A percentile compares a stretch with the other conserved stretches of the same genome.
phyloP scores from a whole-genome alignment of 2,888 invertebrate genomes.

The Eumerus sabulonum region DNA sequence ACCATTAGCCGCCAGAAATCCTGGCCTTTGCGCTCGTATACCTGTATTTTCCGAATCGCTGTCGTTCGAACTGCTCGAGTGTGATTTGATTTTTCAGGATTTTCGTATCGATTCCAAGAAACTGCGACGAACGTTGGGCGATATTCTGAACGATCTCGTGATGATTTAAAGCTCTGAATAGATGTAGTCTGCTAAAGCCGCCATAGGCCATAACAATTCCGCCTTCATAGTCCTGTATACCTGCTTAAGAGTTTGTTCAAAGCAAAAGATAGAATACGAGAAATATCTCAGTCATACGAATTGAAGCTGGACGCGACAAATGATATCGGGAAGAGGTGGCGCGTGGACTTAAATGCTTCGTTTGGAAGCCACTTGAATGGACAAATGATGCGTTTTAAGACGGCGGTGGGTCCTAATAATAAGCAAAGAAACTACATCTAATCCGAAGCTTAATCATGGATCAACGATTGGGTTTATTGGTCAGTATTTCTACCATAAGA shows the following conservation, averaged over 20 bases:
- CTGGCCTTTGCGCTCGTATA: conserved; percentile 75
- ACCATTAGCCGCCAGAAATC: no score
- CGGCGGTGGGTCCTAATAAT: no score
- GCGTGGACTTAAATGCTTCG: no score
- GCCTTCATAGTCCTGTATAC: conserved; percentile 93
- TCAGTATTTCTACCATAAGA: no score
- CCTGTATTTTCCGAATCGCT: conserved; percentile 96
- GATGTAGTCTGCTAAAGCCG: conserved; percentile 93
- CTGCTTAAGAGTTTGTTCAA: conserved; percentile 78
- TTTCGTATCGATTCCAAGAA: conserved; percentile 91
- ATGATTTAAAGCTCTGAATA: conserved; percentile 91
- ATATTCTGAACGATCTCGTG: conserved; percentile 93
- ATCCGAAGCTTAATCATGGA: no score
- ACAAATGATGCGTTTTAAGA: no score
- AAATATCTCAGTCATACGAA: conserved; percentile 51
- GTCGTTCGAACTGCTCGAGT: conserved; percentile 90
- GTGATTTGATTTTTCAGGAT: conserved; percentile 90
- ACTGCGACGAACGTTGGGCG: conserved; percentile 88
- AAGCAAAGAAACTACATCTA: no score
- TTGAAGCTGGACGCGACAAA: conserved; percentile 39
- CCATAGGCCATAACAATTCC: conserved; percentile 95
- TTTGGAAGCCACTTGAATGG: no score
- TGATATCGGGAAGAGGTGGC: neutral
- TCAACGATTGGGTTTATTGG: no score
- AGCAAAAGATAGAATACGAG: conserved; percentile 69